A percentile compares a stretch with the other conserved stretches of the same genome.
These are phyloP conservation scores for Pseudomugil tenellus DNA, from an alignment of 2,797 vertebrate genomes.

Conservation along the genomic window DNA sequence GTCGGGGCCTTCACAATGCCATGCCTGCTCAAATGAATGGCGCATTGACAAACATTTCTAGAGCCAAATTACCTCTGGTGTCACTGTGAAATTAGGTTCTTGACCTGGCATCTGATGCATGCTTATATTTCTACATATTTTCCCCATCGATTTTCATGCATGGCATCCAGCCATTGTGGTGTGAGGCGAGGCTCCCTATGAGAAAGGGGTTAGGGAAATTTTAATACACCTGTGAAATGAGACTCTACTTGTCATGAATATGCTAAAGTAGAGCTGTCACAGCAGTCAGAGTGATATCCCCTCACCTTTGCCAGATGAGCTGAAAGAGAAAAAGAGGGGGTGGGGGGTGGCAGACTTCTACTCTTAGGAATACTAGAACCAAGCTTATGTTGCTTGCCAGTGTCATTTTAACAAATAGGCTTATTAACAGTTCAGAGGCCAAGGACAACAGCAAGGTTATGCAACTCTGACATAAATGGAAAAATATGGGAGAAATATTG, in stretches of 20 bases:
- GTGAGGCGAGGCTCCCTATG: slow-evolving; percentile 87
- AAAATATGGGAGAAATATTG: slow-evolving; percentile 72
- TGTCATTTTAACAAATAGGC: slow-evolving; percentile 84
- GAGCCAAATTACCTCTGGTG: slow-evolving; percentile 97
- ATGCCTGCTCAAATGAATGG: slow-evolving; percentile 93
- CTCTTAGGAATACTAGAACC: slow-evolving; percentile 66
- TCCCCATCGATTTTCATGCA: slow-evolving; percentile 93
- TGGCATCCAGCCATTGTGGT: slow-evolving; percentile 88
- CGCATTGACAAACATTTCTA: slow-evolving; percentile 98
- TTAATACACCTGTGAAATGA: slow-evolving; percentile 98
- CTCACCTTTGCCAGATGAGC: slow-evolving; percentile 79
- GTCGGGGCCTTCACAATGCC: slow-evolving; percentile 81
- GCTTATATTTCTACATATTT: slow-evolving; percentile 97
- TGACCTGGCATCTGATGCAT: slow-evolving; percentile 98
- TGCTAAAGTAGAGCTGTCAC: slow-evolving; percentile 95
- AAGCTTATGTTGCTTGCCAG: slow-evolving; percentile 79
- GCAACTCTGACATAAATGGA: slow-evolving; percentile 66
- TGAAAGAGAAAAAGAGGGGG: slow-evolving; percentile 44
- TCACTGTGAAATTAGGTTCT: slow-evolving; percentile 99
- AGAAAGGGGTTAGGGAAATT: slow-evolving; percentile 92
- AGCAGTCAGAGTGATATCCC: slow-evolving; percentile 90
- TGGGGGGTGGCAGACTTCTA: slow-evolving; percentile 69
- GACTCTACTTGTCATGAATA: slow-evolving; percentile 92
- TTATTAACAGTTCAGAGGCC: slow-evolving; percentile 84
- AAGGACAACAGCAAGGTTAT: slow-evolving; percentile 79